Conservation (phyloP, 2,888 invertebrate species). For the Tipula vernalis region DNA sequence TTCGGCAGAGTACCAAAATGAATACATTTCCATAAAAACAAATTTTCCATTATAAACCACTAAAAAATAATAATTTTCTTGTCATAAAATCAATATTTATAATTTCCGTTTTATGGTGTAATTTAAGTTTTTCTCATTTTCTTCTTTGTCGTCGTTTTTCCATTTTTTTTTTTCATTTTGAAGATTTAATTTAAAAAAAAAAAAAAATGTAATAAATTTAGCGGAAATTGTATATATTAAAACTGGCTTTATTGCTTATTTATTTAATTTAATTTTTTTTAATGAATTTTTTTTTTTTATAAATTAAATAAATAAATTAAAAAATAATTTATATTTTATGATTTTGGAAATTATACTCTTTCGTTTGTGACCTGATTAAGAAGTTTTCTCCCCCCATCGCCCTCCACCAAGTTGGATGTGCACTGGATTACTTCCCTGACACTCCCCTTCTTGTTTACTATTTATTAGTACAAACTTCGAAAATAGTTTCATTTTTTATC, state of each 20-base stretch:
- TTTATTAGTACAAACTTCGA: background rate
- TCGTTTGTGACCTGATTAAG: background rate
- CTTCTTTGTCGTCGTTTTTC: background rate
- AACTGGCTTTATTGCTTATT: constrained; percentile 7
- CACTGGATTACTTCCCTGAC: background rate
- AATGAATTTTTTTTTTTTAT: background rate
- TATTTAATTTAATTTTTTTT: background rate
- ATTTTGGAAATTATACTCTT: background rate
- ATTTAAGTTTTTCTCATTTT: background rate
- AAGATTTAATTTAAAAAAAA: constrained; percentile 9
- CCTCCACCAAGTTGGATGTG: background rate
- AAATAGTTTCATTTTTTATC: background rate
- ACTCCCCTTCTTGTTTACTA: background rate
- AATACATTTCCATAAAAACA: background rate
- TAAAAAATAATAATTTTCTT: background rate
- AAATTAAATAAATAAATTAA: constrained; percentile 4
- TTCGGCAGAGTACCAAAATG: background rate
- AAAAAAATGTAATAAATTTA: constrained; percentile 1
- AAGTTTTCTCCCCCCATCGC: background rate
- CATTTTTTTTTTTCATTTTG: background rate
- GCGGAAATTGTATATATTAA: constrained; percentile 5
- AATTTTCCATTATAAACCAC: background rate
- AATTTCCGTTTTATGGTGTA: constrained; percentile 4
- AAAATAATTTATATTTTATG: background rate
- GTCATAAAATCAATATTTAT: constrained; percentile 4